Conservation (phyloP, 2,888 invertebrate genomes). For the Hypselothyrea guttata region DNA sequence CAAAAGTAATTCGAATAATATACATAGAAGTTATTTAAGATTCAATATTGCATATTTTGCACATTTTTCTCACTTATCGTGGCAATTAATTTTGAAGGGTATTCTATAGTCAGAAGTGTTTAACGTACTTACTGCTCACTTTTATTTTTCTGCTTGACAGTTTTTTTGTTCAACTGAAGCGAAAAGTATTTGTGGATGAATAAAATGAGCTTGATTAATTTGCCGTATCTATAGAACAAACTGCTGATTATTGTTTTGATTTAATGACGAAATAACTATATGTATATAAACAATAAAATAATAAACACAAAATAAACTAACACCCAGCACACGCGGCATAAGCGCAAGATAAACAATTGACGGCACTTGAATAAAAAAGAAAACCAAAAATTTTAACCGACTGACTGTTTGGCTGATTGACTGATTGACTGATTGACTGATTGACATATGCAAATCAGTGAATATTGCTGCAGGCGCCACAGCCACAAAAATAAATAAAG, state of each 20-base stretch:
- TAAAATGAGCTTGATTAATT: slow-evolving; percentile 12
- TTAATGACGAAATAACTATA: slow-evolving; percentile 2
- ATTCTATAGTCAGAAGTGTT: no score
- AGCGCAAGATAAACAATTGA: no score
- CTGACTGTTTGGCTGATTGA: slow-evolving; percentile 1
- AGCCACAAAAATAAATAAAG: slow-evolving; percentile 11
- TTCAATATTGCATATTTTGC: no score
- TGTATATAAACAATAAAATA: slow-evolving; percentile 18
- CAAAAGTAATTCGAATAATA: no score
- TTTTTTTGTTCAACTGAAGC: not conserved
- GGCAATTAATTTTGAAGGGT: no score
- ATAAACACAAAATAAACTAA: not conserved
- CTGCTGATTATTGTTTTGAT: slow-evolving; percentile 4
- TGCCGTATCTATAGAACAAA: not conserved
- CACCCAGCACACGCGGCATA: no score
- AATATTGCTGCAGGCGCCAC: slow-evolving; percentile 33
- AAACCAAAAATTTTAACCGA: not conserved
- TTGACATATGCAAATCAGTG: slow-evolving; percentile 33
- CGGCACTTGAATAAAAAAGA: not conserved
- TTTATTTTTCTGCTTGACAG: not conserved
- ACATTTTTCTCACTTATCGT: no score
- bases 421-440: slow-evolving; percentile 16
- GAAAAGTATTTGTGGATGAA: slow-evolving; percentile 25
- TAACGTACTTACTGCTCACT: not conserved
- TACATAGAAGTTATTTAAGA: no score